Evolutionary conservation across 2,888 invertebrate genomes (phyloP), one percentile per base, ranked within the genome.

Genomic region (Podotricha telesiphe): DNA sequence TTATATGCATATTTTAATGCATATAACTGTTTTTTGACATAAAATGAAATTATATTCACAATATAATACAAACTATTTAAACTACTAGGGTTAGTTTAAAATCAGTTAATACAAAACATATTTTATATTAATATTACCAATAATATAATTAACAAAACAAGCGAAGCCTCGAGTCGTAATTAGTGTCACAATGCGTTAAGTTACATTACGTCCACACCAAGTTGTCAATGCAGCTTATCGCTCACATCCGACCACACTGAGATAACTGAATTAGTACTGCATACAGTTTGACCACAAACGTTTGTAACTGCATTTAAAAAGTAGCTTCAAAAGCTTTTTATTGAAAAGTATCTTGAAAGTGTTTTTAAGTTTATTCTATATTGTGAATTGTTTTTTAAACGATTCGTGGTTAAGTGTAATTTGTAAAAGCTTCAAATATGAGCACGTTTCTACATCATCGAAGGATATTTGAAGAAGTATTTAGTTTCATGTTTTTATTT

Each of bases 401-500:
- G 28, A 28, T 63, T 64, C 42, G 48, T 48, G 8, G 51, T 68
- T 17, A 28, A 28, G n/a, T n/a, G 65, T 66, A 42, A 56, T 53
- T 51, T 20, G 50, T 47, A 20, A 13, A 28, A 20, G 55, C 50
- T 47, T n/a, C 10, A 28, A 76, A 72, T 45, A 87, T 87, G 86
- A 83, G 82, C 17, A 76, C 83, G 34, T 81, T 87, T 59, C 75
- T 82, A 48, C 81, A 83, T 28, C 76, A 83, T 34, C 79, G 82
- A 34, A 82, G 80, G 51, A 76, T 89, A 71, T 89, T 90, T 73
- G 88, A 89, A 74, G 86, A 87, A 79, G 88, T 88, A 67, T 66
- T 47, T 47, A 28, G 28, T 28, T 28, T 4, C 6, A 28, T 28
- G 6, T 28, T 28, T 28, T 28, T 28, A 4, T 28, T 28, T 28